Evolutionary conservation across 2,797 vertebrate species (phyloP), one percentile per base, ranked within the genome.

Genomic region (Prionace glauca): DNA sequence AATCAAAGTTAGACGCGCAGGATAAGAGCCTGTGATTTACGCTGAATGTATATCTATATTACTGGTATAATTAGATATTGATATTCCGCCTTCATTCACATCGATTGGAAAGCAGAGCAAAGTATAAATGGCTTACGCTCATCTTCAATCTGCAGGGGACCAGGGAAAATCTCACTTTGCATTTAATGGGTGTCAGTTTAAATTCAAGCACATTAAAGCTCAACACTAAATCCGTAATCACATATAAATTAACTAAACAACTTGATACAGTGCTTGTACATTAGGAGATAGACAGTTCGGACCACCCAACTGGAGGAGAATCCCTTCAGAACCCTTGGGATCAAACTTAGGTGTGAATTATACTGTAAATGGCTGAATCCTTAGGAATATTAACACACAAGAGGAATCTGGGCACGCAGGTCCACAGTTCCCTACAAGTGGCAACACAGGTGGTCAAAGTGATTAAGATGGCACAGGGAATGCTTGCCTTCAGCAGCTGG

Each of bases 61-160:
- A n/a, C 88, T 10, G 88, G 88, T 32, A 91, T 91, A 91, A 91
- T 65, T 91, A 91, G 56, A 91, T 91, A 91, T 91, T 91, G 60
- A 91, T 67, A 91, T 65, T 91, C 87, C 29, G 10, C 29, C 26
- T 50, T 36, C 3, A 65, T 67, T 84, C 41, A 45, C 81, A 91
- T 65, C 62, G 60, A 91, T 91, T n/a, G 60, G 29, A 91, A 65
- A 65, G 14, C 8, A 90, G 88, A 91, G 88, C 29, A 20, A 91
- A 36, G 16, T 10, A 62, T 8, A 91, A 91, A 62, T 32, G n/a
- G 29, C 88, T 32, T 91, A 16, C 26, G 0, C 50, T 62, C 60
- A 65, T 32, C 60, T 91, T 65, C 65, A 91, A 20, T 65, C 32
- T 91, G 65, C 60, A 36, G 60, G 88, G 50, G 88, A 14, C 32